Percentiles rank a stretch among this genome's conserved stretches.
Evolutionary conservation across 2,888 invertebrate species (phyloP).

Genomic region (Formica aserva): DNA sequence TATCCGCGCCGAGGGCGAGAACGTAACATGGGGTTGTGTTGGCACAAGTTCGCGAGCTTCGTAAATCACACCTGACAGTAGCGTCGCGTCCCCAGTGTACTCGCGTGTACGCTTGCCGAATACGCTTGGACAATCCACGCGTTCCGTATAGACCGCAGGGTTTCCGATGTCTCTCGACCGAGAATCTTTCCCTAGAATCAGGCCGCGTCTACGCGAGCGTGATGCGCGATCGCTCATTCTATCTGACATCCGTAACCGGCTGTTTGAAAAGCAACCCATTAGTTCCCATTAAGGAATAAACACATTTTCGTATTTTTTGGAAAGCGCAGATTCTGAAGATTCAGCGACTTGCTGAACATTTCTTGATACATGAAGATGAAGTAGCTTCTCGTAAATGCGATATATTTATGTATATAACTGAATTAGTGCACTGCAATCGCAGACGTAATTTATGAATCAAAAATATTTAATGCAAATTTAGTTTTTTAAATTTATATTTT

Average conservation of each 20-base stretch:
- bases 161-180: conserved; percentile 24
- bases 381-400: not conserved
- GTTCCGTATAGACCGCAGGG: not conserved
- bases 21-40: conserved; percentile 12
- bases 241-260: conserved; percentile 17
- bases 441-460: not conserved
- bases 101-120: conserved; percentile 22
- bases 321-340: not conserved
- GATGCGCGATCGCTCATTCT: conserved; percentile 34
- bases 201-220: conserved; percentile 1
- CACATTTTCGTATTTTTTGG: not conserved
- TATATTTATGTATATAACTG: not conserved
- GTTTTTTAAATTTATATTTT: not conserved
- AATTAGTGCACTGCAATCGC: not conserved
- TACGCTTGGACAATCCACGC: conserved; percentile 29
- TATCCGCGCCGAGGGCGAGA: conserved; percentile 20
- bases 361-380: not conserved
- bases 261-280: conserved; percentile 17
- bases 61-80: conserved; percentile 45
- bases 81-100: conserved; percentile 38
- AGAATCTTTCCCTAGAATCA: conserved; percentile 22
- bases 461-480: not conserved
- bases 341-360: not conserved
- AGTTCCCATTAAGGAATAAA: conserved; percentile 4
- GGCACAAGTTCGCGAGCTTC: conserved; percentile 36